Evolutionary conservation across 2,888 invertebrate species (phyloP).

Genomic region (Hydrotaea diabolus): DNA sequence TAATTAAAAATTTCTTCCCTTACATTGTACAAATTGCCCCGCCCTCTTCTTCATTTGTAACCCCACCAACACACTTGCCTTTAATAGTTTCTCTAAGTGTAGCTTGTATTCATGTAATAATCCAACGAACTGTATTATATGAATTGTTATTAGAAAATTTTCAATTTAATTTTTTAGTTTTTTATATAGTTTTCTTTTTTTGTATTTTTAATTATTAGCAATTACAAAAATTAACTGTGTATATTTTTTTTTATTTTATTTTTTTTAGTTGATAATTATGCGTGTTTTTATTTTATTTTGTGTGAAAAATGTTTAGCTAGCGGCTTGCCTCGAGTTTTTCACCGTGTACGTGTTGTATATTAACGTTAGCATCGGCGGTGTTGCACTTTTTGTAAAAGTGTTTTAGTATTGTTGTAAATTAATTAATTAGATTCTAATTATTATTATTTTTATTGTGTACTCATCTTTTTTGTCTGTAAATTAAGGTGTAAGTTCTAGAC

Average conservation of each 20-base stretch:
- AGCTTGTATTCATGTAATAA: neutral
- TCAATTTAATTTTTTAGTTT: slow-evolving; percentile 8
- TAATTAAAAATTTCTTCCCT: slow-evolving; percentile 14
- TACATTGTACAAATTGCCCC: slow-evolving; percentile 56
- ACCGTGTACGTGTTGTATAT: slow-evolving; percentile 32
- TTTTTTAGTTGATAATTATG: neutral
- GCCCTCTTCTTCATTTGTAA: neutral
- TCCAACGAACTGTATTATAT: slow-evolving; percentile 41
- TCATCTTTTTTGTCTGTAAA: slow-evolving; percentile 23
- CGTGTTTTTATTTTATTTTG: neutral
- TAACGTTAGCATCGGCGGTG: slow-evolving; percentile 11
- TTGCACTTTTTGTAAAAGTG: slow-evolving; percentile 70
- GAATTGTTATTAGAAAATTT: slow-evolving; percentile 59
- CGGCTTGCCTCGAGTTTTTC: slow-evolving; percentile 13
- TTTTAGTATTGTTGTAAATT: slow-evolving; percentile 64
- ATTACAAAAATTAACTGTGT: slow-evolving; percentile 36
- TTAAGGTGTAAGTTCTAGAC: neutral
- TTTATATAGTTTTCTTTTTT: slow-evolving; percentile 14
- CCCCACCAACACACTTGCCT: neutral
- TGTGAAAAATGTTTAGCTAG: slow-evolving; percentile 38
- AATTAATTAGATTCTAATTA: slow-evolving; percentile 31
- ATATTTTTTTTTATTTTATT: slow-evolving; percentile 19
- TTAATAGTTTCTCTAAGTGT: slow-evolving; percentile 40
- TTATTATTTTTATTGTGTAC: neutral
- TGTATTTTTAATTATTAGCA: neutral